Conservation (phyloP, 2,888 invertebrate species). For the Heliconius ethilla region DNA sequence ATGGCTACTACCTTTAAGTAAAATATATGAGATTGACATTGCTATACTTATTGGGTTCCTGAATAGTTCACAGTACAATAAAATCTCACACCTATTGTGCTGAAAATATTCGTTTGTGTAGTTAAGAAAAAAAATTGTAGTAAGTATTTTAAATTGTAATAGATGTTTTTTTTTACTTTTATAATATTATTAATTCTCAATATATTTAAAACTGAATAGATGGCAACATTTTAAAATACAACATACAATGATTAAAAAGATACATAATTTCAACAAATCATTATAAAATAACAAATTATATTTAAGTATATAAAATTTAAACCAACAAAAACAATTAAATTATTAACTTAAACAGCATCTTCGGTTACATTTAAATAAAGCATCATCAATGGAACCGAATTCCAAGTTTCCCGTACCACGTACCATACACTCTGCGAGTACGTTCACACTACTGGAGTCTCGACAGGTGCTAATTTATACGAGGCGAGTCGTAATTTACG, state of each 20-base stretch:
- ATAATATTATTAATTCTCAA: background rate
- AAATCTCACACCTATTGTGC: background rate
- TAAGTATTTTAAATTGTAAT: too few species aligned
- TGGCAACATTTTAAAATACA: too few species aligned
- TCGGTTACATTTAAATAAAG: slow-evolving; percentile 5
- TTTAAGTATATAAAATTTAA: background rate
- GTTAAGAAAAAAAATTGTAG: too few species aligned
- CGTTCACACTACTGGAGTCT: slow-evolving; percentile 46
- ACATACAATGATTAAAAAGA: too few species aligned
- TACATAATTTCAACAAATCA: too few species aligned
- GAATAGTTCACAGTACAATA: background rate
- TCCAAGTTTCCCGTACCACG: slow-evolving; percentile 34
- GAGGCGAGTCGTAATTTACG: slow-evolving; percentile 57
- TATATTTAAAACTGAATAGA: too few species aligned
- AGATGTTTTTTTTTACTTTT: background rate
- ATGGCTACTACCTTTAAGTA: slow-evolving; percentile 57
- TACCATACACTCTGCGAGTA: slow-evolving; percentile 41
- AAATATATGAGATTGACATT: slow-evolving; percentile 53
- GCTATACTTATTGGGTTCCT: slow-evolving; percentile 6
- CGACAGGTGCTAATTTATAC: slow-evolving; percentile 62
- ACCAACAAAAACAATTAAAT: too few species aligned
- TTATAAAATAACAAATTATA: background rate
- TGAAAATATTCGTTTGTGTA: background rate
- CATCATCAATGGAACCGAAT: background rate
- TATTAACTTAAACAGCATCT: background rate